Evolutionary conservation across 2,113 vertebrate genomes (phyloP).

Genomic region (Seriola quinqueradiata): DNA sequence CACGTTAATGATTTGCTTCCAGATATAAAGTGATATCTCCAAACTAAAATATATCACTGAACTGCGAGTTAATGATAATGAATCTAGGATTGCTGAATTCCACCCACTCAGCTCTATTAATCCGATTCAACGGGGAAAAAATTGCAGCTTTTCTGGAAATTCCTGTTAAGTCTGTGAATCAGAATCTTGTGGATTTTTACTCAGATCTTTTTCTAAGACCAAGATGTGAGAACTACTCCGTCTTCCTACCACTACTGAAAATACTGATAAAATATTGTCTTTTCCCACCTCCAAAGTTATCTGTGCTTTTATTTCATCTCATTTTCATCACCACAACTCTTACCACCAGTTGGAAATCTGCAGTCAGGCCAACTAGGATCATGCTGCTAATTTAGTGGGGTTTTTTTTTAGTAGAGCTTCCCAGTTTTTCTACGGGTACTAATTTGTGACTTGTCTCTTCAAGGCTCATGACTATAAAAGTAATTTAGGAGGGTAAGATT

Average conservation of each 20-base stretch:
- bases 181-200: not conserved
- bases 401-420: conserved; percentile 22
- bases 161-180: not conserved
- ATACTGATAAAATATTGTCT: not conserved
- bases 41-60: conserved; percentile 18
- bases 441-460: conserved; percentile 13
- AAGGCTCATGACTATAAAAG: not conserved
- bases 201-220: not conserved
- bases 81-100: conserved; percentile 22
- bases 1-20: conserved; percentile 8
- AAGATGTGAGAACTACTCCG: conserved; percentile 1
- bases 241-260: conserved; percentile 1
- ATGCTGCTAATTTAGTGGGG: not conserved
- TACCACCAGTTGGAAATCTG: conserved; percentile 11
- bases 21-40: conserved; percentile 24
- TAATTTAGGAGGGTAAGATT: not conserved
- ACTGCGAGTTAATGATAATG: conserved; percentile 29
- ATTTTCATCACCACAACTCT: conserved; percentile 24
- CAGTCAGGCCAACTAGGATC: conserved; percentile 8
- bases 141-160: not conserved
- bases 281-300: conserved; percentile 4
- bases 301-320: conserved; percentile 15
- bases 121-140: not conserved
- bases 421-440: not conserved
- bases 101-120: conserved; percentile 40